Base-by-base conservation (phyloP, 2,113 vertebrate species). In the Abramis brama region DNA sequence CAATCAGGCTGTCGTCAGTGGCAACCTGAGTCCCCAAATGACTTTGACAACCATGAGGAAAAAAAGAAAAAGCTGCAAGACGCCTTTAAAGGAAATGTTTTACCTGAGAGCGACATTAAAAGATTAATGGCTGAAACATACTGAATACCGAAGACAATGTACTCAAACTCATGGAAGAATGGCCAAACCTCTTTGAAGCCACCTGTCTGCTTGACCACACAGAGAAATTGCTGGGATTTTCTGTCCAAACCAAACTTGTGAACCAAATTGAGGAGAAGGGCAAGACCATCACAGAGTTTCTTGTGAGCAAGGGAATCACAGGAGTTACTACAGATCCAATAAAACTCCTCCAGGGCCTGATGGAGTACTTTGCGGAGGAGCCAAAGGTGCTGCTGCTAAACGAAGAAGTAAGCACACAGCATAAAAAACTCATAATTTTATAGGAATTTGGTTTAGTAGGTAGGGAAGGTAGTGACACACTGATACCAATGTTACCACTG, bases 141-240 rank as follows among this genome's bases (percentile, higher is more conserved):
- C 36, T 64, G 15, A 82, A 82, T 47, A 47, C 19, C 1, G n/a
- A 68, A 45, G 17, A 21, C 10, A 68, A 82, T 6, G 79, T 82
- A 21, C 19, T 30, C 7, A 47, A 82, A 66, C n/a, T 66, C 7
- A 68, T 66, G 45, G 19, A 64, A 45, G 23, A 68, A 62, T 66
- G 60, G 60, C 79, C 79, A 47, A 68, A 82, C 60, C 27, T 82
- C 15, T 82, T 82, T 30, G 79, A 82, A 68, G 17, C 79, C n/a
- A 50, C n/a, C 27, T 25, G 66, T 81, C 45, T 81, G n/a, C 27
- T 82, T 9, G 79, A 82, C 47, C 60, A 82, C 43, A 68, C 60
- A 19, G 79, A 82, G 10, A 68, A 66, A 68, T 25, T 66, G n/a
- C 12, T 68, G 6, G 43, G 60, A 6, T 19, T 68, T 27, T 43